Evolutionary conservation across 2,113 vertebrate genomes (phyloP), one percentile per base, ranked within the genome.

Genomic region (Daphoenositta chrysoptera): DNA sequence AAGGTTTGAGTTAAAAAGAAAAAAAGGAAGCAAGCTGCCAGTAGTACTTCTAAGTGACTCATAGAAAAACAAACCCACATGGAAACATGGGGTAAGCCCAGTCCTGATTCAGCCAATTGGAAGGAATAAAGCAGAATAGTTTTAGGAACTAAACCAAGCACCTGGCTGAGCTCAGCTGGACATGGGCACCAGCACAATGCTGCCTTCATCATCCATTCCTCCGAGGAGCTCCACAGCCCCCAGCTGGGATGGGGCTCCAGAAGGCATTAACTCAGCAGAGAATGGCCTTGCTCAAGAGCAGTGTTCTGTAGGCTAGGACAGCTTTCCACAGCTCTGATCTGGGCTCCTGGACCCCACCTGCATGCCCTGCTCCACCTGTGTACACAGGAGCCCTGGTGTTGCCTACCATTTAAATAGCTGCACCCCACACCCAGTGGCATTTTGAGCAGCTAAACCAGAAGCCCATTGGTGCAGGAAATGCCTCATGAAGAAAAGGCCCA

Each of bases 251-350:
- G 4, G 50, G 39, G 30, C 42, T 69, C 16, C 22, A 18, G 31
- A 65, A 75, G 6, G 1, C 24, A 37, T 20, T 56, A 13, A 35
- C 37, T 85, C 53, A 72, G 70, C 37, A 9, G 21, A 58, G 17
- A n/a, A 24, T 0, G 5, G 6, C 35, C 12, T 27, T 0, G 0
- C 37, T 50, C 12, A 4, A 18, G 9, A 23, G 5, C 18, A 1
- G 6, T 0, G 1, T 12, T 81, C 14, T 6, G 5, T 26, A 19
- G 33, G 13, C 47, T 57, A 28, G 5, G 18, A 7, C 8, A 19
- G 27, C 31, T 61, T 42, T 21, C 9, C 1, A 0, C 26, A 47
- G 7, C 54, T 73, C 33, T 2, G 0, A 3, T 14, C 4, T 10
- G 26, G 3, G 10, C 10, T 20, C 27, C 19, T 8, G 40, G 1